Conservation (phyloP, 2,113 vertebrate genomes). For the Hassar affinis region DNA sequence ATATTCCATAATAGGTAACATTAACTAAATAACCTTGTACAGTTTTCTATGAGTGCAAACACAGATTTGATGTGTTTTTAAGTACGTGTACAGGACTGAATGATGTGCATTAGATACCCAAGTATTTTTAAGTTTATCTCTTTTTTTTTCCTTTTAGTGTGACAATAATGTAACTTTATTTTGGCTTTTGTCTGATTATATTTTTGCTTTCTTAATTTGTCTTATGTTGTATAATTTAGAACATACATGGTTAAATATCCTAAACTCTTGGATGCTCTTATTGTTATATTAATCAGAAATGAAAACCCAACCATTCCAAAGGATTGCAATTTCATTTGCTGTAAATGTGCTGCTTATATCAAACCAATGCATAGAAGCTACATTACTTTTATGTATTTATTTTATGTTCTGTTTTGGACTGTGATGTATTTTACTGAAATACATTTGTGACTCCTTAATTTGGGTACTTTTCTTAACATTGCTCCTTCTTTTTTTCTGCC, state of each 20-base stretch:
- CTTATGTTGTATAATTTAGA: conserved; percentile 63
- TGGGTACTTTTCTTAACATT: conserved; percentile 68
- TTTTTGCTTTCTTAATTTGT: conserved; percentile 57
- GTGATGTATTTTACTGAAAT: conserved; percentile 64
- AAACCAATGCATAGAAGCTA: conserved; percentile 62
- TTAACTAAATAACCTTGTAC: conserved; percentile 71
- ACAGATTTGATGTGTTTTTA: conserved; percentile 58
- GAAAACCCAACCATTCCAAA: conserved; percentile 75
- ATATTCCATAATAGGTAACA: conserved; percentile 59
- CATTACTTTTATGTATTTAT: conserved; percentile 64
- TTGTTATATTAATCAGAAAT: conserved; percentile 60
- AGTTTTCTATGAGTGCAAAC: conserved; percentile 69
- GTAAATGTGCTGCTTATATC: conserved; percentile 72
- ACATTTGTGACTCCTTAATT: conserved; percentile 66
- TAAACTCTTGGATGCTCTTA: conserved; percentile 54
- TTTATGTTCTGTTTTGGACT: conserved; percentile 64
- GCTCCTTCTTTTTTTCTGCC: conserved; percentile 42
- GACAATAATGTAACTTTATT: conserved; percentile 33
- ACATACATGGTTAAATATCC: conserved; percentile 64
- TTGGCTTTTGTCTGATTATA: conserved; percentile 58
- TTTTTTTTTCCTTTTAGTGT: conserved; percentile 57
- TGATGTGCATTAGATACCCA: conserved; percentile 61
- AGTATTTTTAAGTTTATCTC: conserved; percentile 61
- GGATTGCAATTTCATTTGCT: conserved; percentile 71
- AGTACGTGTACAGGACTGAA: conserved; percentile 70